Evolutionary conservation across 1,140 invertebrate species (phyloP).

Genomic region (Drosophila pachea): DNA sequence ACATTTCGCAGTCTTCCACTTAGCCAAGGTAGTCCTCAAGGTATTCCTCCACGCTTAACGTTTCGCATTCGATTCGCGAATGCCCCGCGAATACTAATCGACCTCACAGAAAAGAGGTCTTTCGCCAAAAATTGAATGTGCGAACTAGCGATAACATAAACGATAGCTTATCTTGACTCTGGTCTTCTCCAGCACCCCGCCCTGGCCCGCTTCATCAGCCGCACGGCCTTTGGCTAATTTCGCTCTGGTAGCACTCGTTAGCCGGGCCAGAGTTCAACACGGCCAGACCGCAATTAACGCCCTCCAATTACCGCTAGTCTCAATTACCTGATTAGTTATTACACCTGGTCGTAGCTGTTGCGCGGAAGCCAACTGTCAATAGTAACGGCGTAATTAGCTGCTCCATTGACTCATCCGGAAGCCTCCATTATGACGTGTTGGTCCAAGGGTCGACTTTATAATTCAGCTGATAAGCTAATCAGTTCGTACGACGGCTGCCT

Average conservation of each 20-base stretch:
- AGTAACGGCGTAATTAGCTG: slow-evolving; percentile 17
- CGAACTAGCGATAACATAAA: slow-evolving; percentile 34
- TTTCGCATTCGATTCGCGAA: slow-evolving; percentile 29
- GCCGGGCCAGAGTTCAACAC: slow-evolving; percentile 1
- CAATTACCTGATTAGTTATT: slow-evolving; percentile 17
- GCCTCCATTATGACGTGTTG: slow-evolving; percentile 40
- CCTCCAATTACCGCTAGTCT: slow-evolving; percentile 33
- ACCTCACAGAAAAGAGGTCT: slow-evolving; percentile 11
- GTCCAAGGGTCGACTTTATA: slow-evolving; percentile 38
- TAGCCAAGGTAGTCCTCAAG: background rate
- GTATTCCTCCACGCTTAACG: slow-evolving; percentile 9
- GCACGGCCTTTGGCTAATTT: too few relatives aligned
- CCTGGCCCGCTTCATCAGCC: background rate
- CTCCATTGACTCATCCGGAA: slow-evolving; percentile 39
- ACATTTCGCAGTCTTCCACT: slow-evolving; percentile 45
- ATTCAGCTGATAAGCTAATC: slow-evolving; percentile 17
- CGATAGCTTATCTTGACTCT: slow-evolving; percentile 46
- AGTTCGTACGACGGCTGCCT: background rate
- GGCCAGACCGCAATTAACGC: slow-evolving; percentile 16
- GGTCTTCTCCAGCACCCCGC: slow-evolving; percentile 11
- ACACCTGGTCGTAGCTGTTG: slow-evolving; percentile 3
- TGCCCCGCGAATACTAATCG: slow-evolving; percentile 35
- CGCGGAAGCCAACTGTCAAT: slow-evolving; percentile 11
- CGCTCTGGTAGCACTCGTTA: slow-evolving; percentile 13
- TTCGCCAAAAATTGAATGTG: slow-evolving; percentile 22